Evolutionary conservation across 1,140 invertebrate species (phyloP), one percentile per base, ranked within the genome.

Genomic region (Polyergus mexicanus): DNA sequence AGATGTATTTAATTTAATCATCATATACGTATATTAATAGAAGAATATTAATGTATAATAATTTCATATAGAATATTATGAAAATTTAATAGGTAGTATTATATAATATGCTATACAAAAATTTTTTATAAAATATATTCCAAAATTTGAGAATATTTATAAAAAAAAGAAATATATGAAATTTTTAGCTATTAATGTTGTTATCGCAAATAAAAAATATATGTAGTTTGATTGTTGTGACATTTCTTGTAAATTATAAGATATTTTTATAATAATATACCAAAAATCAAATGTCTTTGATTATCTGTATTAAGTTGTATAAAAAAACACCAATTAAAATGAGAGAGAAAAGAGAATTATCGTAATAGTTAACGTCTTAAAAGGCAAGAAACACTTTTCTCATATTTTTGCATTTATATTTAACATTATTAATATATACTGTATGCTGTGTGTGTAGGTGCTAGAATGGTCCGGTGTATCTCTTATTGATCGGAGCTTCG

Each of bases 401-500:
- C 32, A 2, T 25, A 58, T 58, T 32, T 38, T 28, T 19, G n/a
- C 2, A 28, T 76, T 2, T 1, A 63, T 32, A 63, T 44, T 75
- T 38, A 19, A 66, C 7, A 19, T 54, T n/a, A 38, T 60, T 83
- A 83, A 74, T 60, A 22, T 19, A 60, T n/a, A 32, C 22, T 16
- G 19, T 60, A 44, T 38, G 8, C 2, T 32, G 1, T 32, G 3
- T 60, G 32, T n/a, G 8, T 86, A 97, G 96, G 96, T 98, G 84
- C 94, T 98, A 8, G 97, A 98, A 92, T 98, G 98, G 97, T 96
- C 97, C 81, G 98, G 98, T 1, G 97, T 98, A 63, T 97, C 97
- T 0, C 94, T 99, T 56, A 97, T 97, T 19, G 98, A 99, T 95
- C 96, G 97, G 56, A 98, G 97, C 80, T 99, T 98, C 93, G 98